Evolutionary conservation across 2,797 vertebrate genomes (phyloP), one percentile per base, ranked within the genome.

Genomic region (Adelosebastes latens): DNA sequence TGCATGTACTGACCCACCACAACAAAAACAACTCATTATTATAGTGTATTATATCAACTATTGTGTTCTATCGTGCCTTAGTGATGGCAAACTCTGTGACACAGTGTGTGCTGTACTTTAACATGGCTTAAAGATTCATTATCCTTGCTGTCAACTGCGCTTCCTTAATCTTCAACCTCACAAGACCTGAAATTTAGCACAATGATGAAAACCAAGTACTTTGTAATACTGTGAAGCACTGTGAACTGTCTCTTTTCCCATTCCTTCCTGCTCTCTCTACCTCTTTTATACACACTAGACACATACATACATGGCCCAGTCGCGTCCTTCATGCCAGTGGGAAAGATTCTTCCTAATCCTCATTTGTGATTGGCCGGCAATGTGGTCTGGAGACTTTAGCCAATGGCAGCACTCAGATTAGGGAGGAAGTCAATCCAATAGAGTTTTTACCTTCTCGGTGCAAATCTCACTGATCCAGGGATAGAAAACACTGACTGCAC

Each of bases 381-480:
- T 70, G 82, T 79, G 82, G 82, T 89, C 90, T 75, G 59, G 65
- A 83, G 75, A 76, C n/a, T 16, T 77, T 77, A 82, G 72, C 92
- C 93, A 93, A 93, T 93, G 77, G 29, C 82, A 76, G 72, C 32
- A 1, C 39, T 80, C 79, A 93, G 94, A 95, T 95, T 95, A 95
- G 67, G n/a, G 71, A 86, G 90, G 77, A 87, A 91, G 92, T 91
- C 92, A 94, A 94, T 95, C 94, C 93, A 89, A 92, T 94, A 92
- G 88, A 87, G 80, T 84, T 88, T 90, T 89, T 80, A 84, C 80
- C 65, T 89, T 72, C 60, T 78, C 27, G 14, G 79, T 67, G 53
- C 86, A 91, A 92, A 91, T 88, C 87, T 73, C 67, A 75, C 69
- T 75, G 56, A 75, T 80, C 83, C 87, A 82, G 81, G 59, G 89